These are phyloP conservation scores for Phrynocephalus forsythii DNA, from an alignment of 2,797 vertebrate species.

Conservation along the genomic window DNA sequence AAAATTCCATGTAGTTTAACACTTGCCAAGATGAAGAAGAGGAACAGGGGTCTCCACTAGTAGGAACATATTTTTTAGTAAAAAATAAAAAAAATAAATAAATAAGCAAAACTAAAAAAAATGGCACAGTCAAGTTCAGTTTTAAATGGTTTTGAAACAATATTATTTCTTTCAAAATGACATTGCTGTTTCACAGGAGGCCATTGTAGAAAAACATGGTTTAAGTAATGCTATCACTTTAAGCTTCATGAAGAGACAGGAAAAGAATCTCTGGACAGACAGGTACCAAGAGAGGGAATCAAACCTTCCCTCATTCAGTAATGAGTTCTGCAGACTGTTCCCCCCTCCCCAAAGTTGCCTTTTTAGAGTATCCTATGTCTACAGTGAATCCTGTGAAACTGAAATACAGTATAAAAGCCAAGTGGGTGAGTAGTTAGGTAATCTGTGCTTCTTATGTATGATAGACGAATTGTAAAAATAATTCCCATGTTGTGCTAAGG, in stretches of 20 bases:
- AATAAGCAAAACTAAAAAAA: not conserved
- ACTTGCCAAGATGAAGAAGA: too few species aligned
- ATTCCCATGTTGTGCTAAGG: slow-evolving; percentile 10
- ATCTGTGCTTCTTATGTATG: not conserved
- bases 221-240: not conserved
- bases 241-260: not conserved
- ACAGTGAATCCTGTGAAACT: slow-evolving; percentile 9
- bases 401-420: slow-evolving; percentile 8
- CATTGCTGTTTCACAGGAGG: not conserved
- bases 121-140: not conserved
- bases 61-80: too few species aligned
- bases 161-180: not conserved
- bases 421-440: not conserved
- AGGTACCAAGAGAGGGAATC: not conserved
- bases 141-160: not conserved
- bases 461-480: slow-evolving; percentile 20
- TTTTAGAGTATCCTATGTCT: slow-evolving; percentile 7
- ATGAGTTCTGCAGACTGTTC: not conserved
- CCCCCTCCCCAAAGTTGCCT: not conserved
- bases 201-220: not conserved
- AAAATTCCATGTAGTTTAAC: too few species aligned
- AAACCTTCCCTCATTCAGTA: not conserved
- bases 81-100: too few species aligned
- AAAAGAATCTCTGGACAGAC: not conserved
- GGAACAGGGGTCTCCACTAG: too few species aligned